Evolutionary conservation across 1,140 invertebrate genomes (phyloP).

Genomic region (Saccostrea glomerata): DNA sequence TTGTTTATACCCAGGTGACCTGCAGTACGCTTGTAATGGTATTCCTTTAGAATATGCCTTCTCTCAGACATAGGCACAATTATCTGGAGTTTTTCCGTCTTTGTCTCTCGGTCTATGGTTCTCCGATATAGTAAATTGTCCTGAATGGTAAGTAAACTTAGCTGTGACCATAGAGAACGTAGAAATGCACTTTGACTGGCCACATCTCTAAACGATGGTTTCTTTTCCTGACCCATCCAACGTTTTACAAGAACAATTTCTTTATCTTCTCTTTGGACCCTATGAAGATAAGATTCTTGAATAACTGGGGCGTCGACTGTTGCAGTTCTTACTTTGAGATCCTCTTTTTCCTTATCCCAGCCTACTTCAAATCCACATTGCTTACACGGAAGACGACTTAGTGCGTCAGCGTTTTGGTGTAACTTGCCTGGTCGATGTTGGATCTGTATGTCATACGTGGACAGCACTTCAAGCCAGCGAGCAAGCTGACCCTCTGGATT

Average conservation of each 20-base stretch:
- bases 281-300: not conserved
- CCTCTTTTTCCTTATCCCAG: not conserved
- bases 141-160: not conserved
- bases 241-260: not conserved
- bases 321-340: not conserved
- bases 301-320: not conserved
- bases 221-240: not conserved
- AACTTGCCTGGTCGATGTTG: slow-evolving; percentile 56
- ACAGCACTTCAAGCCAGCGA: slow-evolving; percentile 63
- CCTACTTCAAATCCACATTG: not conserved
- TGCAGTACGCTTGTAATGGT: slow-evolving; percentile 47
- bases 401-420: slow-evolving; percentile 64
- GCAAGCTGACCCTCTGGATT: slow-evolving; percentile 26
- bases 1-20: slow-evolving; percentile 40
- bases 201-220: not conserved
- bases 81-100: slow-evolving; percentile 4
- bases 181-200: not conserved
- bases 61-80: too few species aligned
- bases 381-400: slow-evolving; percentile 48
- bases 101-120: not conserved
- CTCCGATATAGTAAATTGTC: not conserved
- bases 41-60: slow-evolving; percentile 20
- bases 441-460: slow-evolving; percentile 59
- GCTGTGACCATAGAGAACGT: not conserved
- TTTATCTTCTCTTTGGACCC: slow-evolving; percentile 14